Evolutionary conservation across 2,113 vertebrate genomes (phyloP), one percentile per base, ranked within the genome.

Genomic region (Oreochromis spilurus): DNA sequence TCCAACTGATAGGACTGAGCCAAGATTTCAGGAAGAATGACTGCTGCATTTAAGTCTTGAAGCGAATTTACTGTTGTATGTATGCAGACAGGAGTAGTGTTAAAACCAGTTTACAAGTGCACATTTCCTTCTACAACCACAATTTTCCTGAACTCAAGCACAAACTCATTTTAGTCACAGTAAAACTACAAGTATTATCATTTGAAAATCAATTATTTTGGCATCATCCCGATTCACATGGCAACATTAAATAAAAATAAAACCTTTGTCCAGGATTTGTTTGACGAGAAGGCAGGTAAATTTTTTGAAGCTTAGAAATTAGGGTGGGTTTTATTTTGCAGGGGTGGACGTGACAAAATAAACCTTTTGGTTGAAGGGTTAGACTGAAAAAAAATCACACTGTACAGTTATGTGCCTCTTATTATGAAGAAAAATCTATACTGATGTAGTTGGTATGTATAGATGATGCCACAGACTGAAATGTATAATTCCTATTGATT

Each of bases 1-100:
- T 83, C 84, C 85, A 91, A 55, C 67, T 50, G 52, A 24, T 70
- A 60, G 31, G 34, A 60, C 8, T 17, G 24, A 26, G 55, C 65
- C 79, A 62, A 82, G 53, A 85, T 67, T 86, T 82, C 7, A 67
- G 29, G 67, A 21, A 5, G 8, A 38, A 14, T 72, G 26, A 6
- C 17, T 72, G 14, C 21, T 72, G 14, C 40, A 48, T 52, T 77
- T 52, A 72, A 45, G 17, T 77, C 45, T 77, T 77, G 17, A 77
- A 5, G 72, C 7, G 26, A 52, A 34, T 50, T 52, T 52, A 77
- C 17, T 52, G 70, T 77, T 50, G 45, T 77, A 34, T 31, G 1
- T 77, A 52, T 7, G 2, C 45, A 31, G 45, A n/a, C 45, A n/a
- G 45, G 45, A 34, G 16, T 12, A 52, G 26, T 77, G 45, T 77